Percentiles rank a stretch among this genome's conserved stretches.
Conservation (phyloP, 2,797 vertebrate species). For the Neosilurus hyrtlii region DNA sequence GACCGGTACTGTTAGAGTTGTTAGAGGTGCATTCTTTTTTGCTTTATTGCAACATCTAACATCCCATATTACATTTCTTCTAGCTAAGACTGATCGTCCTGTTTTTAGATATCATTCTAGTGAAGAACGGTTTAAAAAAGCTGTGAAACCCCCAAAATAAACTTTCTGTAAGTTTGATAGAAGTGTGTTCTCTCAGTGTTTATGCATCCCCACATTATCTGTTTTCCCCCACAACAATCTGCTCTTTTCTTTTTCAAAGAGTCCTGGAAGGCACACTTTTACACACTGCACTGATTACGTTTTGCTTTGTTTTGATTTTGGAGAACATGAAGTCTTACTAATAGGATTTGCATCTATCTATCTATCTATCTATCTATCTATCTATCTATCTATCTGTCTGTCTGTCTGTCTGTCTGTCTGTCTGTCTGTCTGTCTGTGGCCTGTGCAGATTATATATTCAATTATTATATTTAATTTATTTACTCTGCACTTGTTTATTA, state of each 20-base stretch:
- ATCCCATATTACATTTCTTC: neutral
- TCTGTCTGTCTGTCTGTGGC: too few species aligned
- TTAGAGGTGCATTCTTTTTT: too few species aligned
- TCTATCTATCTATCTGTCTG: too few species aligned
- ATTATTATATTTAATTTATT: neutral
- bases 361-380: too few species aligned
- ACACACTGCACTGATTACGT: constrained; percentile 4
- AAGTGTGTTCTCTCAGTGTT: neutral
- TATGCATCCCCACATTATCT: neutral
- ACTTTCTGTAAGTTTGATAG: neutral
- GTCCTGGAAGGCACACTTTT: neutral
- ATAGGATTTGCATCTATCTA: neutral
- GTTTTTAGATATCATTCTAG: neutral
- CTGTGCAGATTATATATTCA: neutral
- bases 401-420: too few species aligned
- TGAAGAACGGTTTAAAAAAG: neutral
- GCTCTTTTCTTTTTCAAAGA: neutral
- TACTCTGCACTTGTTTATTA: constrained; percentile 10
- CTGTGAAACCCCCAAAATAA: neutral
- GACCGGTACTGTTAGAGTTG: too few species aligned
- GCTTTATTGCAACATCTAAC: neutral
- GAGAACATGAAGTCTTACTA: constrained; percentile 16
- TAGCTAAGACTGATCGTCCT: neutral
- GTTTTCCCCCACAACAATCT: neutral
- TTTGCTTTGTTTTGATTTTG: constrained; percentile 30